phyloP scores from a whole-genome alignment of 2,888 invertebrate species.

The Xylota sylvarum region DNA sequence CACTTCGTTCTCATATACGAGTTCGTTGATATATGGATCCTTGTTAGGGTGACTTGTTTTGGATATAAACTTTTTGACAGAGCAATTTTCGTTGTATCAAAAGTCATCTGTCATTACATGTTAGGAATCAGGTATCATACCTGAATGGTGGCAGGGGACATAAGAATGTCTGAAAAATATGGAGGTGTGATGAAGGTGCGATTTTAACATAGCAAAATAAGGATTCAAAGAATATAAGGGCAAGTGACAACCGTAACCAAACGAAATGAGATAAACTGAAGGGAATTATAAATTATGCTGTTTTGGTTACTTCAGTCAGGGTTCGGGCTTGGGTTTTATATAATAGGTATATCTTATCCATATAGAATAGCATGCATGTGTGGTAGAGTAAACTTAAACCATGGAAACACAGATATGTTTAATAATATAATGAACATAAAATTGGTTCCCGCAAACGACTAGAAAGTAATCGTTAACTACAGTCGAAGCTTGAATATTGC shows the following conservation, averaged over 20 bases:
- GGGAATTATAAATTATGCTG: neutral
- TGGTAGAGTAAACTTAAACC: too few species aligned
- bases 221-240: neutral
- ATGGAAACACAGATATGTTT: too few species aligned
- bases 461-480: too few species aligned
- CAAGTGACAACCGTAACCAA: slow-evolving; percentile 10
- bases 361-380: too few species aligned
- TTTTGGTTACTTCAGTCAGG: neutral
- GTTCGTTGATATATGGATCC: slow-evolving; percentile 27
- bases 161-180: neutral
- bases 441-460: too few species aligned
- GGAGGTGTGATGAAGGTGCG: neutral
- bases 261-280: neutral
- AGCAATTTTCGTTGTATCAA: slow-evolving; percentile 34
- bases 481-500: too few species aligned
- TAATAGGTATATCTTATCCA: neutral
- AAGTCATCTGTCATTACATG: slow-evolving; percentile 23
- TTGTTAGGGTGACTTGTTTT: slow-evolving; percentile 20
- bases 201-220: neutral
- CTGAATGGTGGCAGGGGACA: slow-evolving; percentile 1
- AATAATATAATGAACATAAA: too few species aligned
- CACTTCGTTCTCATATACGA: neutral
- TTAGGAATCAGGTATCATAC: slow-evolving; percentile 12
- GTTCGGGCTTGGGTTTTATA: neutral
- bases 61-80: slow-evolving; percentile 23